Evolutionary conservation across 2,797 vertebrate species (phyloP), one percentile per base, ranked within the genome.

Genomic region (Bradypus variegatus): DNA sequence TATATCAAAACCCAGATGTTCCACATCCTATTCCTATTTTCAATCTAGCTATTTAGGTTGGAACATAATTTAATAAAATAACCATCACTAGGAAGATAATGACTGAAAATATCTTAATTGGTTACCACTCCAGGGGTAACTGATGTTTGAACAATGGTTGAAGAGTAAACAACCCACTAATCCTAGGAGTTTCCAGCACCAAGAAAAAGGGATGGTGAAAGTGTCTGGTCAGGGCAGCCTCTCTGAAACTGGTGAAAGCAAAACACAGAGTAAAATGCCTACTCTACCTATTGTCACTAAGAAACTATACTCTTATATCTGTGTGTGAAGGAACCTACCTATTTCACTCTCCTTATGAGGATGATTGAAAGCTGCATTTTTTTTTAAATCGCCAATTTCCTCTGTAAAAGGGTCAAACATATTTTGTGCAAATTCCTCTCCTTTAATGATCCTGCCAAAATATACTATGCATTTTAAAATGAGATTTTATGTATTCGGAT

Each of bases 401-500:
- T 72, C 36, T n/a, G 25, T 86, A 55, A 55, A 85, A 55, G 5
- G 50, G 38, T 55, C 53, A 55, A 86, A 15, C 13, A 31, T 3
- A 50, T 23, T 41, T 72, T 81, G 21, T 78, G 15, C 48, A 48
- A 8, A 18, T 31, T 83, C 29, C 7, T 48, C 16, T 67, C 64
- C 65, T 67, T 70, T 19, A 69, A 55, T 8, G 55, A 50, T 12
- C 33, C n/a, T 86, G n/a, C 67, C 48, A n/a, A 93, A 79, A 75
- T 31, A 41, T 50, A 88, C 15, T 72, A 87, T 13, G 87, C 5
- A 73, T 33, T 7, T 88, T 88, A 29, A 78, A 41, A 92, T 89
- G 48, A 45, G 25, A 67, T 81, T 94, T 94, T 75, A 31, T 87
- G 73, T 36, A 95, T 48, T 82, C 64, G 38, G 13, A 58, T 58